Evolutionary conservation across 2,888 invertebrate genomes (phyloP).

Genomic region (Actias luna): DNA sequence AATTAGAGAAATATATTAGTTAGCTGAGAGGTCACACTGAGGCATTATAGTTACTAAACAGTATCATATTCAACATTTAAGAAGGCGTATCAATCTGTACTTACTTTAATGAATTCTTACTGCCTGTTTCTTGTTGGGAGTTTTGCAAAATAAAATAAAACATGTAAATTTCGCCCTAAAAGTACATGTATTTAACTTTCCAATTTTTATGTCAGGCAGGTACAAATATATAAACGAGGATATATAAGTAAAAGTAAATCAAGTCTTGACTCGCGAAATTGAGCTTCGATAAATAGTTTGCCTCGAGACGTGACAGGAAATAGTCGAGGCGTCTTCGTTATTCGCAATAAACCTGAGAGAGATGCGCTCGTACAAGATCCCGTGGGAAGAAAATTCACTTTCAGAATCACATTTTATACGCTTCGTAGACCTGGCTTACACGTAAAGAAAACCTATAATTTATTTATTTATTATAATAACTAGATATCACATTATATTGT

Average conservation of each 20-base stretch:
- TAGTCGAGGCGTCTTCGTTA: slow-evolving; percentile 4
- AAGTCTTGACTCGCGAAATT: slow-evolving; percentile 2
- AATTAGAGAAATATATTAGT: no score
- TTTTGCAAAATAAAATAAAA: no score
- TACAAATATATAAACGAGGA: not conserved
- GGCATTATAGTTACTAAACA: no score
- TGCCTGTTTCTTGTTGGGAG: no score
- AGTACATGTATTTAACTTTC: not conserved
- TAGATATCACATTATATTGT: no score
- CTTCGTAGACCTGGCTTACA: not conserved
- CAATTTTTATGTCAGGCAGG: not conserved
- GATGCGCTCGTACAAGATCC: not conserved
- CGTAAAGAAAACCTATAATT: not conserved
- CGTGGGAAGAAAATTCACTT: not conserved
- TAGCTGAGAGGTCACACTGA: no score
- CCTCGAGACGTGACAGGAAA: not conserved
- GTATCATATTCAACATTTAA: no score
- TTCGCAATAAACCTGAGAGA: slow-evolving; percentile 1
- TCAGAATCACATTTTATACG: not conserved
- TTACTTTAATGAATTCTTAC: no score
- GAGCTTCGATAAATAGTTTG: slow-evolving; percentile 14
- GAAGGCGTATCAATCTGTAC: no score
- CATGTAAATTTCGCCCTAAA: no score
- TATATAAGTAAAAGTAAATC: not conserved
- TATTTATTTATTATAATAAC: not conserved